Base-by-base conservation (phyloP, 2,797 vertebrate genomes). In the Macropus fuliginosus region DNA sequence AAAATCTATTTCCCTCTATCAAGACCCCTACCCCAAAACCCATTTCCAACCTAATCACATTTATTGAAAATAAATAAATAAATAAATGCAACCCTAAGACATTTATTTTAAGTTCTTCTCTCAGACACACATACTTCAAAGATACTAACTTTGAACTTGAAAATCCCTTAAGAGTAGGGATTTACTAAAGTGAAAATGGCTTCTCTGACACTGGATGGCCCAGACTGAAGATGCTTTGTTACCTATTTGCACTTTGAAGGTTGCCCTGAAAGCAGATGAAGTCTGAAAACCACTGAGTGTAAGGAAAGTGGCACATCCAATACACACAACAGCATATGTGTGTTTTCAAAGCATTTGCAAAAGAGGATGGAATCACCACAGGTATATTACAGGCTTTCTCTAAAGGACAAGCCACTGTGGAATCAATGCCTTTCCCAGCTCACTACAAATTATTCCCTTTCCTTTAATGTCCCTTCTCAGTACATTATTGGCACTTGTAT, bases 21-120 rank as follows among this genome's bases (percentile, higher is more conserved):
- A 57, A 66, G 90, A 96, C 0, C 0, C 16, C 55, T 31, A 6
- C 9, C 28, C 11, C 94, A 93, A 66, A 24, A 66, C 55, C 92
- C 92, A 55, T 0, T 66, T 92, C 34, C n/a, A 34, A 59, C 27
- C 92, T 56, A 93, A 90, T 59, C 54, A n/a, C 0, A 0, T 31
- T 93, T 87, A 92, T 54, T 95, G 96, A 95, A 98, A 98, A 98
- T 98, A 98, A 98, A 98, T 98, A 98, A 98, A 98, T 98, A 98
- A 98, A 98, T 98, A 98, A 98, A 96, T 93, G 96, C 93, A 95
- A 97, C 97, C 97, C 98, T 97, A 50, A 95, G 96, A 97, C 95
- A 92, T 98, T 98, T 97, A 97, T 98, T 94, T 98, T 98, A 1
- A 14, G 56, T 95, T 97, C 92, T 91, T 90, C 91, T 91, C 94